Percentiles rank a stretch among this genome's conserved stretches.
These are phyloP conservation scores for Thecophora atra DNA, from an alignment of 2,888 invertebrate species.

Conservation along the genomic window DNA sequence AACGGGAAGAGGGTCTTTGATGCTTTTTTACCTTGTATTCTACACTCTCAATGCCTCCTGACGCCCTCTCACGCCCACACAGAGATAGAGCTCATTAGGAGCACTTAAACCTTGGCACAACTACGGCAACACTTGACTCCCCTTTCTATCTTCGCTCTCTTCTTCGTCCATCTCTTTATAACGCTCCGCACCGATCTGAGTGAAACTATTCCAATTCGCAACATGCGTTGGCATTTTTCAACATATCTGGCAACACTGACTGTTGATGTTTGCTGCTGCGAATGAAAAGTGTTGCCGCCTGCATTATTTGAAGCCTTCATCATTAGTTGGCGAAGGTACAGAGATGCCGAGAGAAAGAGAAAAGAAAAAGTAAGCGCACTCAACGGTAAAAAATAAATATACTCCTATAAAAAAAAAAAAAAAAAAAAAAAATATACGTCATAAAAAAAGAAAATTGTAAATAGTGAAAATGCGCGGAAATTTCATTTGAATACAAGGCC, in stretches of 20 bases:
- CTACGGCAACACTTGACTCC: constrained; percentile 10
- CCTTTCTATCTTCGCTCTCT: background rate
- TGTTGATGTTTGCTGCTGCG: constrained; percentile 11
- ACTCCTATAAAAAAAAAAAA: constrained; percentile 13
- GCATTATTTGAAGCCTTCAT: constrained; percentile 23
- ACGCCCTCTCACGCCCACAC: background rate
- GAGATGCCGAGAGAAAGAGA: constrained; percentile 8
- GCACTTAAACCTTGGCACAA: constrained; percentile 24
- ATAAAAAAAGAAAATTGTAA: constrained; percentile 27
- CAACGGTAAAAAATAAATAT: no score
- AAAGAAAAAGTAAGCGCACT: constrained; percentile 31
- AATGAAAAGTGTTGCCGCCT: constrained; percentile 25
- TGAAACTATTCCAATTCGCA: background rate
- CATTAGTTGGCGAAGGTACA: constrained; percentile 12
- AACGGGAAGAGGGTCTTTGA: background rate
- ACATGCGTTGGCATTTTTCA: background rate
- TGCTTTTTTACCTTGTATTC: background rate
- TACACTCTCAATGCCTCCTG: background rate
- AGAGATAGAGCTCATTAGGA: constrained; percentile 18
- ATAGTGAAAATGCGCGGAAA: constrained; percentile 33
- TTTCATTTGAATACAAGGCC: constrained; percentile 30
- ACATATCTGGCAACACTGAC: constrained; percentile 26
- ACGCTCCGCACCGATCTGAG: background rate
- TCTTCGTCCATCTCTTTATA: background rate
- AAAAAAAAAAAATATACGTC: background rate